Base-by-base conservation (phyloP, 2,888 invertebrate species). In the Pristionchus maxplancki region DNA sequence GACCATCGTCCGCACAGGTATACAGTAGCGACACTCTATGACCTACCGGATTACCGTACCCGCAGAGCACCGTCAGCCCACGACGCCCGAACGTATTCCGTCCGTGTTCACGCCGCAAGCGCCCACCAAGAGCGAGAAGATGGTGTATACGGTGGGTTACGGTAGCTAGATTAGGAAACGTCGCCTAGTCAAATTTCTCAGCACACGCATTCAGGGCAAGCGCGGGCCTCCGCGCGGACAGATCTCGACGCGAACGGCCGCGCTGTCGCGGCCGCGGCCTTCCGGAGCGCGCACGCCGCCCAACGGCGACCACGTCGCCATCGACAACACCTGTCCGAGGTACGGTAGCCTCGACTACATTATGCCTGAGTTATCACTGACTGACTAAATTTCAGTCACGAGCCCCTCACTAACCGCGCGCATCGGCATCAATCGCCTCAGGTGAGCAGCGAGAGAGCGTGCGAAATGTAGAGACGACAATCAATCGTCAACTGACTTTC, bases 71-170 rank as follows among this genome's bases (percentile, higher is more conserved):
- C 74, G 44, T 40, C 74, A 15, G 37, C 28, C 78, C 78, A 48
- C 78, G 0, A 78, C 78, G 8, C 71, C 71, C 40, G 71, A 71
- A 20, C 34, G 71, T 5, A 24, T 71, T 13, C 78, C 78, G n/a
- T 48, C 78, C 28, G 78, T 48, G 13, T 78, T 78, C 78, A 78
- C 78, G 0, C 78, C 44, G 4, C 44, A 24, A 9, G 48, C 44
- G n/a, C 78, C 78, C 8, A 78, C 78, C 28, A 78, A 78, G 44
- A 78, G 78, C 78, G 78, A 78, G 44, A 78, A 78, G 78, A 44
- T 44, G 44, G 11, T 11, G 44, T 6, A 44, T 44, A 44, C 44
- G 13, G 71, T 31, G 9, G 24, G 24, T 24, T 74, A 74, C 71
- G 71, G 71, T 74, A 40, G 71, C 6, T 28, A 6, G n/a, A n/a